phyloP scores from a whole-genome alignment of 2,113 vertebrate species.

The Thalassoma bifasciatum region DNA sequence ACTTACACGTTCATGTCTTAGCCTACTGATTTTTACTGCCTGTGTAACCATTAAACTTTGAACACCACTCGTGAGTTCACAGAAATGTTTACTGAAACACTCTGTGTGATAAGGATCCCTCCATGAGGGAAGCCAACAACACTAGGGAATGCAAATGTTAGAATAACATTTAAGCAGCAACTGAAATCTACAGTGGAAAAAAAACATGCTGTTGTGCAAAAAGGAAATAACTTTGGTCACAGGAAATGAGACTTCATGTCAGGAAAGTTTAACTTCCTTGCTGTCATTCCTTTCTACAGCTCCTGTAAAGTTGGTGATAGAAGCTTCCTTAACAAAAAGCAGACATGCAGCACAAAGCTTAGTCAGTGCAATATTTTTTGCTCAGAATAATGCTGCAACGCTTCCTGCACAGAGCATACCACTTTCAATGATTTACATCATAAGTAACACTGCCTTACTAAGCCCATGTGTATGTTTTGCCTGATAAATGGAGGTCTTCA shows the following conservation, averaged over 20 bases:
- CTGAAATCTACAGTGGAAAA: not conserved
- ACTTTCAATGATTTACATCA: too few species aligned
- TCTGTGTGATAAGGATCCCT: not conserved
- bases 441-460: too few species aligned
- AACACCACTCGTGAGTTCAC: not conserved
- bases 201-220: not conserved
- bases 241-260: conserved; percentile 1
- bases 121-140: not conserved
- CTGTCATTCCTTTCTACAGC: not conserved
- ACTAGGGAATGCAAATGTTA: not conserved
- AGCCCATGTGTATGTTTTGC: too few species aligned
- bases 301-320: conserved; percentile 4
- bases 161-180: not conserved
- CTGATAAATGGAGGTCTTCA: too few species aligned
- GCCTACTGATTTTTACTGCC: not conserved
- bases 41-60: conserved; percentile 17
- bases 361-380: not conserved
- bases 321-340: not conserved
- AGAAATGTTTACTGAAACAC: not conserved
- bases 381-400: not conserved
- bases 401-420: not conserved
- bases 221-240: conserved; percentile 18
- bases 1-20: too few species aligned
- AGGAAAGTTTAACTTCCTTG: conserved; percentile 20
- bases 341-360: not conserved